Evolutionary conservation across 1,140 invertebrate species (phyloP).

Genomic region (Zophobas morio): DNA sequence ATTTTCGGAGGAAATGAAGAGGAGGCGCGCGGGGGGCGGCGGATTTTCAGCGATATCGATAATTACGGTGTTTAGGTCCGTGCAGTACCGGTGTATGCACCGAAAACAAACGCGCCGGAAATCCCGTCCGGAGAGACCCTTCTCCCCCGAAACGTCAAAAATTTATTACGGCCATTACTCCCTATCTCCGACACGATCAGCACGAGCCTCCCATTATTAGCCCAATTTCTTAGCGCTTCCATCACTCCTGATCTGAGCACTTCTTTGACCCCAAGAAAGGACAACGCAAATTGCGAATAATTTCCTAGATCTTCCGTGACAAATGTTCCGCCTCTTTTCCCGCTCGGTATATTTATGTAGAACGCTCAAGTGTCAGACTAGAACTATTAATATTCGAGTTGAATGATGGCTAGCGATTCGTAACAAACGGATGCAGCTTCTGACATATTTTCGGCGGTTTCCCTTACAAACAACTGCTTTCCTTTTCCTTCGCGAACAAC

Average conservation of each 20-base stretch:
- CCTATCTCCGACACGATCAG: slow-evolving; percentile 15
- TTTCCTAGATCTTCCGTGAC: slow-evolving; percentile 39
- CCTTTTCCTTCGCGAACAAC: slow-evolving; percentile 1
- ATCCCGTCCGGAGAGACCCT: no score
- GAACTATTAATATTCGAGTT: slow-evolving; percentile 47
- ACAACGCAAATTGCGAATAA: slow-evolving; percentile 24
- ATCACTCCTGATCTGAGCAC: slow-evolving; percentile 15
- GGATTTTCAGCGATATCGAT: no score
- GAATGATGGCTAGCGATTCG: slow-evolving; percentile 43
- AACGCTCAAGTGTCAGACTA: slow-evolving; percentile 40
- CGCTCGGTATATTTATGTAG: slow-evolving; percentile 30
- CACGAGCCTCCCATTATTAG: slow-evolving; percentile 20
- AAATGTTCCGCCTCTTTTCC: slow-evolving; percentile 34
- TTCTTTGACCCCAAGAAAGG: slow-evolving; percentile 27
- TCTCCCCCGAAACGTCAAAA: neutral
- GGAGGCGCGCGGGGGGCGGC: neutral
- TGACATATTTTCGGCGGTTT: slow-evolving; percentile 35
- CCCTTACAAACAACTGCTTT: slow-evolving; percentile 11
- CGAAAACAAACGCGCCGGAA: no score
- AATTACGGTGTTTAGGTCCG: no score
- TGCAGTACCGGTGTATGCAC: no score
- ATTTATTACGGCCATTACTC: slow-evolving; percentile 24
- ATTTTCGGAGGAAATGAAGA: slow-evolving; percentile 9
- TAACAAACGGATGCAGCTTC: slow-evolving; percentile 36
- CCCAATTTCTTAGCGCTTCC: neutral